Evolutionary conservation across 2,888 invertebrate species (phyloP).

Genomic region (Dendrolimus pini): DNA sequence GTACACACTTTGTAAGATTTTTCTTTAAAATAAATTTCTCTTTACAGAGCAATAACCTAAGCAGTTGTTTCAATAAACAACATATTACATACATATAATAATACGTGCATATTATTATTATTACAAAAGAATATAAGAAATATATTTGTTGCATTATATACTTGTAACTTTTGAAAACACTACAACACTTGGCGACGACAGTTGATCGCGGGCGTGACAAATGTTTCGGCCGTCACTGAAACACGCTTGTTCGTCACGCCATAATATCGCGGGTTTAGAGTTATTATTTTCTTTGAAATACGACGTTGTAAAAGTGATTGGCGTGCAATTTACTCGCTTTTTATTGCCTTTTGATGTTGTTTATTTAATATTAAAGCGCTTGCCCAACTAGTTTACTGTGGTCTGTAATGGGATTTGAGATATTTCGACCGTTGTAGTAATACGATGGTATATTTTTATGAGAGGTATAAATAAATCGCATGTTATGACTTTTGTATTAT

Average conservation of each 20-base stretch:
- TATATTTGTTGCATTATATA: too few relatives aligned
- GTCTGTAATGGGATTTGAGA: not conserved
- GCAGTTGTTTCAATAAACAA: too few relatives aligned
- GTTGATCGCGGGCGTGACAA: constrained; percentile 14
- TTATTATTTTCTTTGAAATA: constrained; percentile 19
- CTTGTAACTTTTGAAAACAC: too few relatives aligned
- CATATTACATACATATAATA: too few relatives aligned
- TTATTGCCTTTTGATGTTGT: not conserved
- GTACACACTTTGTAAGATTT: too few relatives aligned
- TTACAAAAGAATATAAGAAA: too few relatives aligned
- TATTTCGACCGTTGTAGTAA: not conserved
- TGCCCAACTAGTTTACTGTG: not conserved
- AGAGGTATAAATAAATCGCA: too few relatives aligned
- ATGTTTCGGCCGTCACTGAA: constrained; percentile 18
- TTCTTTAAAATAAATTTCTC: too few relatives aligned
- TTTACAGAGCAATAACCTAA: too few relatives aligned
- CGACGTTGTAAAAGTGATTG: constrained; percentile 19
- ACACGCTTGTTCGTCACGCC: constrained; percentile 20
- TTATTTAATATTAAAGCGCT: not conserved
- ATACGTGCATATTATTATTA: too few relatives aligned
- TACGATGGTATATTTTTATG: not conserved
- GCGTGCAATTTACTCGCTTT: constrained; percentile 15
- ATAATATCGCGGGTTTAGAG: constrained; percentile 7
- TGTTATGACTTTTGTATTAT: too few relatives aligned
- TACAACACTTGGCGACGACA: not conserved